phyloP scores from a whole-genome alignment of 2,888 invertebrate species.

The Nephrotoma guestfalica region DNA sequence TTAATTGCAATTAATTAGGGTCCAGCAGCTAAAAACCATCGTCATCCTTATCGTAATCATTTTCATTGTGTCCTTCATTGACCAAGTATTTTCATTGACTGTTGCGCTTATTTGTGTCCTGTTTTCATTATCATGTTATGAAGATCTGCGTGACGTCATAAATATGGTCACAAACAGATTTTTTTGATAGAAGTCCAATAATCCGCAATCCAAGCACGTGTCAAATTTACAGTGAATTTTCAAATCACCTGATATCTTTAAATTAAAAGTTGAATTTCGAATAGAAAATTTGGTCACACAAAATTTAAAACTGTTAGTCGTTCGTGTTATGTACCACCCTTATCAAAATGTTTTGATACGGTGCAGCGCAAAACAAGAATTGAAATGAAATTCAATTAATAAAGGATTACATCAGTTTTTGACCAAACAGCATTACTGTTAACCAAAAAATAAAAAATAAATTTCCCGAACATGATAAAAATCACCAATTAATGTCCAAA shows the following conservation, averaged over 20 bases:
- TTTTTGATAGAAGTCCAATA: too few species aligned
- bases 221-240: too few species aligned
- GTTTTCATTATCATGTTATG: too few species aligned
- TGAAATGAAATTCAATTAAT: not conserved
- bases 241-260: too few species aligned
- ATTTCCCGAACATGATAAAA: not conserved
- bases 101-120: not conserved
- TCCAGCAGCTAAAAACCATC: not conserved
- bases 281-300: not conserved
- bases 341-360: not conserved
- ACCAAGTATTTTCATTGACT: not conserved
- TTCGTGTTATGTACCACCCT: not conserved
- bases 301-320: not conserved
- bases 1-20: not conserved
- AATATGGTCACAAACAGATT: too few species aligned
- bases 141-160: too few species aligned
- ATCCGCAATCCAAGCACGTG: too few species aligned
- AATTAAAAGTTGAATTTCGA: too few species aligned
- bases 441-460: not conserved
- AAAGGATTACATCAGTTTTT: not conserved
- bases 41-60: not conserved
- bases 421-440: not conserved
- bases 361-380: not conserved
- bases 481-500: not conserved
- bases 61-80: not conserved